Conservation (phyloP, 2,888 invertebrate species). For the Parnassius orleans region DNA sequence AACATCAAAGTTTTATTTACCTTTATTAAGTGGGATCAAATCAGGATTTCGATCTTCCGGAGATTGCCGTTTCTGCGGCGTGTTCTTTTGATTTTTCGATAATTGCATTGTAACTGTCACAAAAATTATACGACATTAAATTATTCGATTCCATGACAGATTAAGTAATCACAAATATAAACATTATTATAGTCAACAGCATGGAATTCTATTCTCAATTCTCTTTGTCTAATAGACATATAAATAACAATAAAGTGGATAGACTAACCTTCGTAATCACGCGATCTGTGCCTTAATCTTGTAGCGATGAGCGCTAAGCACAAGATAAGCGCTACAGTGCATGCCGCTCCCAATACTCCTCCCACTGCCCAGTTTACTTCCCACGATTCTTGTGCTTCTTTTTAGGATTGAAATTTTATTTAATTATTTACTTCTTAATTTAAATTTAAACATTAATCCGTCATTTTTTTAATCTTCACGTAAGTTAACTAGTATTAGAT, state of each 20-base stretch:
- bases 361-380: conserved; percentile 80
- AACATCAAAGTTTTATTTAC: conserved; percentile 63
- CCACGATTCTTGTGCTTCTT: conserved; percentile 73
- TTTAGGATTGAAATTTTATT: background rate
- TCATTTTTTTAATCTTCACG: no score
- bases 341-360: conserved; percentile 85
- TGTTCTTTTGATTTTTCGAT: conserved; percentile 82
- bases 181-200: no score
- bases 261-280: conserved; percentile 74
- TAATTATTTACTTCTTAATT: no score
- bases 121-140: background rate
- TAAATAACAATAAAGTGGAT: background rate
- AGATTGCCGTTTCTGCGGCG: conserved; percentile 77
- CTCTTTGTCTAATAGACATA: background rate
- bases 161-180: no score
- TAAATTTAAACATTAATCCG: no score
- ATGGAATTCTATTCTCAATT: no score
- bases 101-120: conserved; percentile 62
- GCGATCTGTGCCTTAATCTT: conserved; percentile 77
- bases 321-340: conserved; percentile 84
- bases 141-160: no score
- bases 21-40: conserved; percentile 92
- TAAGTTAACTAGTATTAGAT: no score
- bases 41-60: conserved; percentile 94
- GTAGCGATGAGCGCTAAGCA: conserved; percentile 84